Conservation (phyloP, 2,888 invertebrate species). For the Mongoloraphidia duomilia region DNA sequence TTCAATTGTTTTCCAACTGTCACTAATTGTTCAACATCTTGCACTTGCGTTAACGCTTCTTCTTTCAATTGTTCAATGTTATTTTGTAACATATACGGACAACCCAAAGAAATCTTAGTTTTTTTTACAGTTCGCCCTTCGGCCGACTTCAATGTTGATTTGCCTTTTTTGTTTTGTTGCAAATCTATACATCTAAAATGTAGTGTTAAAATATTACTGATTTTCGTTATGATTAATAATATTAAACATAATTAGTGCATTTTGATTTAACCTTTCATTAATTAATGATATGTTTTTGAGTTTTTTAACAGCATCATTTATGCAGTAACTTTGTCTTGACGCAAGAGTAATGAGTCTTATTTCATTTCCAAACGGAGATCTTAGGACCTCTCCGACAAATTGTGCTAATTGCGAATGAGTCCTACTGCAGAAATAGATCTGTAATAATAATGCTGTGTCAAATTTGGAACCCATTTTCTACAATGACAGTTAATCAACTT, state of each 20-base stretch:
- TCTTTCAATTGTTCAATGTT: slow-evolving; percentile 50
- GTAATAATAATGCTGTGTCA: slow-evolving; percentile 18
- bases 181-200: slow-evolving; percentile 58
- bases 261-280: slow-evolving; percentile 56
- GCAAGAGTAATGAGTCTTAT: slow-evolving; percentile 69
- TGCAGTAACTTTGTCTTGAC: slow-evolving; percentile 85
- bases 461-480: too few relatives aligned
- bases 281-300: slow-evolving; percentile 64
- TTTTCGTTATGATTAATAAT: slow-evolving; percentile 3
- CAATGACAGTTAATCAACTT: too few relatives aligned
- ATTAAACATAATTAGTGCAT: background rate
- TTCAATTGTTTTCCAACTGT: slow-evolving; percentile 48
- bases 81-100: slow-evolving; percentile 50
- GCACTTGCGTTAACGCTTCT: slow-evolving; percentile 48
- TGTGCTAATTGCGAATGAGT: slow-evolving; percentile 95
- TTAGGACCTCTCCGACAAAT: slow-evolving; percentile 82
- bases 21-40: slow-evolving; percentile 81
- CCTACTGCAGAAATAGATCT: slow-evolving; percentile 89
- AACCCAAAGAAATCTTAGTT: slow-evolving; percentile 42
- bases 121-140: slow-evolving; percentile 50
- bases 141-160: slow-evolving; percentile 37
- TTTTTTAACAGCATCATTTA: slow-evolving; percentile 64
- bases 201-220: slow-evolving; percentile 7
- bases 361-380: slow-evolving; percentile 56
- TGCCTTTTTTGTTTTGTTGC: slow-evolving; percentile 47